Percentiles rank a stretch among this genome's conserved stretches.
phyloP scores from a whole-genome alignment of 2,797 vertebrate species.

The Luscinia luscinia region DNA sequence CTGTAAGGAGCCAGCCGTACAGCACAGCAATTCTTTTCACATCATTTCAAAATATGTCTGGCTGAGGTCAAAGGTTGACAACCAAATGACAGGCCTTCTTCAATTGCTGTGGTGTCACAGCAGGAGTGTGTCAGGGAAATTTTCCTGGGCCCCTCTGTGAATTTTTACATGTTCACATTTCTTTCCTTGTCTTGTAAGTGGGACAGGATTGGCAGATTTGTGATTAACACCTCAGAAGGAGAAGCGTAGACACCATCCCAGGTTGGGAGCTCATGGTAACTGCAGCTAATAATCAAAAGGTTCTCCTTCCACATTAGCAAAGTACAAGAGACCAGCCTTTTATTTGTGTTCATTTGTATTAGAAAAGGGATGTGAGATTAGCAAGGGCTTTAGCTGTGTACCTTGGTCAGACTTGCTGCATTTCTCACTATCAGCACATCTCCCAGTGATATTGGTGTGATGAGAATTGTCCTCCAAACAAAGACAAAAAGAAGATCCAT shows the following conservation, averaged over 20 bases:
- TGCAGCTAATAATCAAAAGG: conserved; percentile 68
- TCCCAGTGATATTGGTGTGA: not conserved
- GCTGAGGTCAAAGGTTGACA: conserved; percentile 89
- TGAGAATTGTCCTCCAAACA: not conserved
- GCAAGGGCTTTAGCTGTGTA: conserved; percentile 35
- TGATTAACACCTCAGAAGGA: conserved; percentile 80
- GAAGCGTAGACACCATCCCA: conserved; percentile 52
- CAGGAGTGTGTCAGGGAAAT: conserved; percentile 85
- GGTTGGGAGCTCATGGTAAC: conserved; percentile 59
- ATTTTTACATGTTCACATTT: conserved; percentile 81
- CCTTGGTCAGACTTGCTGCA: not conserved
- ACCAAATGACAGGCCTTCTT: conserved; percentile 90
- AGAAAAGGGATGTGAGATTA: conserved; percentile 33
- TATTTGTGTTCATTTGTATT: conserved; percentile 54
- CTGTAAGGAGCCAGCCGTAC: conserved; percentile 75
- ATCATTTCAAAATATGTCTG: conserved; percentile 82
- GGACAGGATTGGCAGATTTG: conserved; percentile 77
- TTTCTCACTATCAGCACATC: conserved; percentile 13
- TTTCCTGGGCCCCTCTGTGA: conserved; percentile 79
- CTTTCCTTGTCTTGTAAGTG: conserved; percentile 77
- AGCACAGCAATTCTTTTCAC: conserved; percentile 79
- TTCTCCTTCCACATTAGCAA: conserved; percentile 66
- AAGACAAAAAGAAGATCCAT: not conserved
- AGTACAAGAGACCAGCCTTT: conserved; percentile 56
- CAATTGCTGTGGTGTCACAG: conserved; percentile 85